phyloP scores from a whole-genome alignment of 2,888 invertebrate genomes.

The Drosophila vallismaia region DNA sequence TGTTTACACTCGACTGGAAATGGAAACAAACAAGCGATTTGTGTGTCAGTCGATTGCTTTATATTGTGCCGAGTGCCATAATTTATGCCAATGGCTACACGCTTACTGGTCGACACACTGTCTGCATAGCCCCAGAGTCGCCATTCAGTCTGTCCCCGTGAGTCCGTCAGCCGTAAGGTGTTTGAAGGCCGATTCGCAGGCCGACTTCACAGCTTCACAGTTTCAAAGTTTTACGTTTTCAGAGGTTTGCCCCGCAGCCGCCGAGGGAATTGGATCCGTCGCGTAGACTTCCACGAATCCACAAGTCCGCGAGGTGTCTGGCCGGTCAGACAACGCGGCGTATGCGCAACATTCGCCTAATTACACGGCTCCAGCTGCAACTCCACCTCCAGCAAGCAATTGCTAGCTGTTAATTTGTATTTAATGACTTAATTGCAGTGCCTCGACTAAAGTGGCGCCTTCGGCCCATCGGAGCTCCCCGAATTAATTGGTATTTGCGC shows the following conservation, averaged over 20 bases:
- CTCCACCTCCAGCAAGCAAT: conserved; percentile 38
- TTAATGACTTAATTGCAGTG: conserved; percentile 74
- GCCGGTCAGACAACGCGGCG: conserved; percentile 54
- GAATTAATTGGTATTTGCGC: conserved; percentile 41
- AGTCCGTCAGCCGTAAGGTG: conserved; percentile 39
- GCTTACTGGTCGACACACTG: conserved; percentile 60
- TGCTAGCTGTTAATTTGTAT: conserved; percentile 67
- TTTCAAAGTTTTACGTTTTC: neutral
- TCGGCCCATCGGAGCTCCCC: conserved; percentile 40
- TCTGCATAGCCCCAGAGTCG: conserved; percentile 59
- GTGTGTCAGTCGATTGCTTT: conserved; percentile 74
- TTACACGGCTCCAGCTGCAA: conserved; percentile 41
- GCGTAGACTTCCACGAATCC: neutral
- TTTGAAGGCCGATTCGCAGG: conserved; percentile 56
- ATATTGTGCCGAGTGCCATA: conserved; percentile 59
- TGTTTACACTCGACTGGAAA: conserved; percentile 66
- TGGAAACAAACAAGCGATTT: conserved; percentile 65
- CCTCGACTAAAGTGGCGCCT: conserved; percentile 32
- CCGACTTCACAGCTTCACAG: conserved; percentile 1
- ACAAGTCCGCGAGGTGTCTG: conserved; percentile 11
- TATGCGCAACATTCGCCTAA: conserved; percentile 67
- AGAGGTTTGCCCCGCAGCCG: neutral
- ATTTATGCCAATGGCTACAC: conserved; percentile 72
- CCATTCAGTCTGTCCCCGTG: conserved; percentile 69
- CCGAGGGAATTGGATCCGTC: neutral